Base-by-base conservation (phyloP, 2,888 invertebrate genomes). In the Tridacna crocea region DNA sequence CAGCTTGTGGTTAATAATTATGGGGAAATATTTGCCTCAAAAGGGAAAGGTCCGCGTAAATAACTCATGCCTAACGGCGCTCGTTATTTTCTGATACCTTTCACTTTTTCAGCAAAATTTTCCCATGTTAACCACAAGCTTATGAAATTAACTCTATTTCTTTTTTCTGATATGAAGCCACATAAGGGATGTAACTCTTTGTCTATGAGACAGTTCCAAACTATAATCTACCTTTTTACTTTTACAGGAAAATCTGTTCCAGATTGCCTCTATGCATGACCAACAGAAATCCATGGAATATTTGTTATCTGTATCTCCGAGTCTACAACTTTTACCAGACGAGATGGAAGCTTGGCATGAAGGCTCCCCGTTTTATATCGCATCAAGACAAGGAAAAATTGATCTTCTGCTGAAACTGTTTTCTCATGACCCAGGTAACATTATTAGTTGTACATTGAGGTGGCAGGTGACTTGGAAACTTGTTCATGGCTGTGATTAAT, bases 321-420 rank as follows among this genome's bases (percentile, higher is more conserved):
- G 77, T 15, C 80, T 83, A 17, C 76, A 75, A 0, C 46, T 88
- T 24, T 83, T 87, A 10, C 79, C 82, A 4, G 83, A 77, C 0
- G 79, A 73, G 0, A 77, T 87, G 17, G 80, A 81, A 13, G 78
- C 79, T 6, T 87, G 84, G 79, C 84, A 84, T 17, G 84, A 87
- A 27, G 77, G 80, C 24, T 90, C 90, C 0, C 90, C 90, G 0
- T 85, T 91, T 63, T 89, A 90, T 65, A 79, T 89, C 8, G 88
- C 90, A 17, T 85, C 88, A 10, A 79, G 80, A 22, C 75, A 82
- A 24, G 91, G 91, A 17, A 86, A 90, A 65, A 61, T 68, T 8
- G 79, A 82, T 0, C 74, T 90, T 12, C 78, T 89, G 8, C 68
- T 68, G 27, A 65, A 60, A 55, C 84, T 91, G 26, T 75, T 86